These are phyloP conservation scores for Tinamus major DNA, from an alignment of 2,797 vertebrate genomes.

Conservation along the genomic window DNA sequence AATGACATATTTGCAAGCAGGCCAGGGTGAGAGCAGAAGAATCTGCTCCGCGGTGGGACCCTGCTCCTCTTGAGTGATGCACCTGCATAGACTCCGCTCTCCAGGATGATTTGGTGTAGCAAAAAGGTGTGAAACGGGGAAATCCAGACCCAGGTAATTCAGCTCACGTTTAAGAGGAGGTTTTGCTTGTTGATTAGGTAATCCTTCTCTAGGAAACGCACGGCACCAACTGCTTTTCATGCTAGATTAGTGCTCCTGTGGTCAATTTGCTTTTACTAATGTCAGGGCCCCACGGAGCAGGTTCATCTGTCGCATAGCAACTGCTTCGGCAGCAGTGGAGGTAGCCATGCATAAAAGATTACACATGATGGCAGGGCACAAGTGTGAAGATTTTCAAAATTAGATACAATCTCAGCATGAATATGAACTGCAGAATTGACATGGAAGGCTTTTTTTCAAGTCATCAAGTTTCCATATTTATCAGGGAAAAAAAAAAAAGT, in stretches of 20 bases:
- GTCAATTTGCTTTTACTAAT: conserved; percentile 99
- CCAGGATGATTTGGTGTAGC: conserved; percentile 23
- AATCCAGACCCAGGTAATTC: conserved; percentile 73
- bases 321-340: conserved; percentile 90
- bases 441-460: conserved; percentile 76
- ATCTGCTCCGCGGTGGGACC: not conserved
- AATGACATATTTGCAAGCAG: conserved; percentile 58
- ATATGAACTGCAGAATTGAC: conserved; percentile 81
- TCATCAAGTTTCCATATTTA: conserved; percentile 75
- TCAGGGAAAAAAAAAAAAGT: conserved; percentile 35
- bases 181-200: conserved; percentile 79
- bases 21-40: conserved; percentile 34
- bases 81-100: conserved; percentile 25
- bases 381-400: conserved; percentile 87
- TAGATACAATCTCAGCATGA: conserved; percentile 86
- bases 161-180: conserved; percentile 73
- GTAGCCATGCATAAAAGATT: conserved; percentile 98
- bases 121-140: conserved; percentile 68
- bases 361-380: conserved; percentile 88
- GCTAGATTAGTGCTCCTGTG: conserved; percentile 97
- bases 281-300: conserved; percentile 94
- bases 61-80: not conserved
- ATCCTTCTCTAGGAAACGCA: conserved; percentile 80
- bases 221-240: conserved; percentile 91
- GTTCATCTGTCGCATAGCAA: conserved; percentile 97